These are phyloP conservation scores for Chloroceryle inda DNA, from an alignment of 2,797 vertebrate species.

Conservation along the genomic window DNA sequence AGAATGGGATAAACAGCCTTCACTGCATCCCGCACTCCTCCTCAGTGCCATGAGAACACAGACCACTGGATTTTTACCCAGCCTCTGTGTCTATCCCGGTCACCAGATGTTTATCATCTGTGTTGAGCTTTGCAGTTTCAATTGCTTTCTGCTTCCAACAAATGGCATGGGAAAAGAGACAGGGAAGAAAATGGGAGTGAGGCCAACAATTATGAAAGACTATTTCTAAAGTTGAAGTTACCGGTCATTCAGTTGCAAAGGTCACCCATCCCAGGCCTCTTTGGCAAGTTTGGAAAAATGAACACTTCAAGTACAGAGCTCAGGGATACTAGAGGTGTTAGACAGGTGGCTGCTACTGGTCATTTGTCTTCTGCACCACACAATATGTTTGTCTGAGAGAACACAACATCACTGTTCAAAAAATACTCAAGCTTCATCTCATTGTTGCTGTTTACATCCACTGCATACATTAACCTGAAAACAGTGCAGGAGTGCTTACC, in stretches of 20 bases:
- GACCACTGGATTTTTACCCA: too few relatives aligned
- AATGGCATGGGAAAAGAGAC: too few relatives aligned
- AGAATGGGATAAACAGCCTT: too few relatives aligned
- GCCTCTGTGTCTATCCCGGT: too few relatives aligned
- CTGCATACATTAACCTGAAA: not conserved
- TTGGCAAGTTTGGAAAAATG: not conserved
- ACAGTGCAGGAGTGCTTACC: not conserved
- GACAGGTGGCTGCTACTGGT: not conserved
- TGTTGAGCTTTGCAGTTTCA: too few relatives aligned
- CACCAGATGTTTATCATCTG: too few relatives aligned
- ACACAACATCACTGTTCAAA: not conserved
- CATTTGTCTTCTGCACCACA: not conserved
- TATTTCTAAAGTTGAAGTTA: slow-evolving; percentile 35
- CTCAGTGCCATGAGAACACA: too few relatives aligned
- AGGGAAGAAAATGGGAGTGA: too few relatives aligned
- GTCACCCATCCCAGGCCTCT: slow-evolving; percentile 25
- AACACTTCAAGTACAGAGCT: not conserved
- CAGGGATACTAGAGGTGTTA: not conserved
- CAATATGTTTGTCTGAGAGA: not conserved
- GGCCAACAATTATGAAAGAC: not conserved
- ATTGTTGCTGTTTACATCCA: not conserved
- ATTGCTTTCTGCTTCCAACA: too few relatives aligned
- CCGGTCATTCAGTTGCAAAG: slow-evolving; percentile 59
- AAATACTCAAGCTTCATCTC: not conserved
- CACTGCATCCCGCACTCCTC: too few relatives aligned